Evolutionary conservation across 1,140 invertebrate species (phyloP).

Genomic region (Drosophila auraria): DNA sequence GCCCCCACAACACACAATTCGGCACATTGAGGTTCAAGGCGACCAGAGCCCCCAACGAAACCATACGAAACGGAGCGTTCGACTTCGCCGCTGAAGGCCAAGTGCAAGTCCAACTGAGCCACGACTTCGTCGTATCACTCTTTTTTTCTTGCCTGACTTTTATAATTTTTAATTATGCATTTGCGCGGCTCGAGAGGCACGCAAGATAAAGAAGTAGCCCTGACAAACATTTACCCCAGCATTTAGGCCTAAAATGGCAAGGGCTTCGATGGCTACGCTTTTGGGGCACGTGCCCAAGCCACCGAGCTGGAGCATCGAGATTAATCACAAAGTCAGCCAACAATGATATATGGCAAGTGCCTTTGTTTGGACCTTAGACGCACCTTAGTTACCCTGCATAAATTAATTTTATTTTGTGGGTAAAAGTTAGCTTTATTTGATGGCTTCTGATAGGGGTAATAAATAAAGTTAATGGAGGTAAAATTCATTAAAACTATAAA

Average conservation of each 20-base stretch:
- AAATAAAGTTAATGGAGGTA: not conserved
- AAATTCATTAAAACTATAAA: not conserved
- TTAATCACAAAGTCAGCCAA: constrained; percentile 34
- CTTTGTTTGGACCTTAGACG: not conserved
- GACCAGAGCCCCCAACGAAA: constrained; percentile 34
- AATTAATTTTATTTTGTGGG: not conserved
- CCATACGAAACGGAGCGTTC: constrained; percentile 62
- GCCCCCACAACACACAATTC: constrained; percentile 62
- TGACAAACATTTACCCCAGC: constrained; percentile 52
- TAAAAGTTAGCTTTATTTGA: not conserved
- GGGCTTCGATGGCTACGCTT: constrained; percentile 26
- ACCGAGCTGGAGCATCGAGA: constrained; percentile 18
- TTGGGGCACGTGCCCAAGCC: constrained; percentile 35
- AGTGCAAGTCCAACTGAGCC: constrained; percentile 69
- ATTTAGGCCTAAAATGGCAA: constrained; percentile 58
- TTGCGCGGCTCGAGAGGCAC: constrained; percentile 49
- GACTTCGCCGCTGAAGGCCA: constrained; percentile 62
- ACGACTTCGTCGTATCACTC: constrained; percentile 36
- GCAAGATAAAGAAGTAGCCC: constrained; percentile 43
- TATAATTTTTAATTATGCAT: constrained; percentile 58
- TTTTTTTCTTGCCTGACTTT: constrained; percentile 11
- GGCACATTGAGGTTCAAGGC: constrained; percentile 82
- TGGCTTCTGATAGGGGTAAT: not conserved
- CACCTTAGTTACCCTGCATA: constrained; percentile 11
- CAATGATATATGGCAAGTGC: constrained; percentile 28